These are phyloP conservation scores for Lottia gigantea DNA, from an alignment of 2,888 invertebrate species.

Conservation along the genomic window DNA sequence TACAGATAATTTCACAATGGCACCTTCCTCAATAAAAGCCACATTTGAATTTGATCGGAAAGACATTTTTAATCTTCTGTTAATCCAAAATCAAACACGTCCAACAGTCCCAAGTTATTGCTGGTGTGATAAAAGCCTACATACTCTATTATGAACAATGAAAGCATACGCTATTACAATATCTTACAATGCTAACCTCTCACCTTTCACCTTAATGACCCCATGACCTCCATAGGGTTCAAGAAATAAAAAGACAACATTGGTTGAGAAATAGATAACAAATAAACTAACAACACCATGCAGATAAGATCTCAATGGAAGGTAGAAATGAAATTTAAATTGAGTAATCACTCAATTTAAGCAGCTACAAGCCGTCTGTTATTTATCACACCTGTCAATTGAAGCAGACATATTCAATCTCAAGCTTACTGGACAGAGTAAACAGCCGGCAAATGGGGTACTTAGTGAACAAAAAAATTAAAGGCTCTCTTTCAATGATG, in stretches of 20 bases:
- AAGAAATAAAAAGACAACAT: not conserved
- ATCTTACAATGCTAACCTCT: not conserved
- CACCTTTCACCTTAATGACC: not conserved
- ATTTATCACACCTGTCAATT: too few relatives aligned
- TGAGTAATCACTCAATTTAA: constrained; percentile 1
- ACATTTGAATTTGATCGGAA: constrained; percentile 5
- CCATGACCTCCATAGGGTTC: not conserved
- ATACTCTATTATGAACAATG: too few relatives aligned
- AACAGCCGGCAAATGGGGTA: too few relatives aligned
- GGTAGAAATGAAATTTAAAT: not conserved
- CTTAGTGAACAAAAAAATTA: too few relatives aligned
- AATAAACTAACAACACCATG: not conserved
- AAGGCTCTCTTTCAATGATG: too few relatives aligned
- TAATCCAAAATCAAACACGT: too few relatives aligned
- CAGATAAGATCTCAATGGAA: not conserved
- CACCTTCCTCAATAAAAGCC: constrained; percentile 4
- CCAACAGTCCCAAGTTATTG: too few relatives aligned
- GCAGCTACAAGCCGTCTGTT: not conserved
- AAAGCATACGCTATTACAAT: not conserved
- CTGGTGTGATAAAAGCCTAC: too few relatives aligned
- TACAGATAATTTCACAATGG: not conserved
- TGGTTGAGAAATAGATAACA: not conserved
- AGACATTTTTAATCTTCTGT: not conserved
- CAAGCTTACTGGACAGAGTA: too few relatives aligned
- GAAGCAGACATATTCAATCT: too few relatives aligned